Evolutionary conservation across 2,888 invertebrate species (phyloP).

Genomic region (Ramazzottius varieornatus): DNA sequence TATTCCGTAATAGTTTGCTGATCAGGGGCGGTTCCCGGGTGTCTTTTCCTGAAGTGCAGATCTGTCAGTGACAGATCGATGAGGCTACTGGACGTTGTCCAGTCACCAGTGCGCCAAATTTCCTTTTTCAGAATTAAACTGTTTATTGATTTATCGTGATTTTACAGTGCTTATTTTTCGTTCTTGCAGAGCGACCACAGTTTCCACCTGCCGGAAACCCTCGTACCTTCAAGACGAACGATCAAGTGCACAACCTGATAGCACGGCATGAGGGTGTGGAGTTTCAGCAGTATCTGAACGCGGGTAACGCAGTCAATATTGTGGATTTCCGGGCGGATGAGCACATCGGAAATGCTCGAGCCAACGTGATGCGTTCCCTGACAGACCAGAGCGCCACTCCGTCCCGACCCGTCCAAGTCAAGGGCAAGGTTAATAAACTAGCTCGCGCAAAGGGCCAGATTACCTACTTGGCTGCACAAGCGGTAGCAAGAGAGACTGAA

Average conservation of each 20-base stretch:
- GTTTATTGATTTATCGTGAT: no score
- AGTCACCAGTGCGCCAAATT: no score
- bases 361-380: constrained; percentile 13
- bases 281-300: background rate
- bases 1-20: no score
- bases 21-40: no score
- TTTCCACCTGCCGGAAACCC: background rate
- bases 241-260: background rate
- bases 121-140: no score
- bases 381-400: constrained; percentile 10
- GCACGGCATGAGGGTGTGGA: background rate
- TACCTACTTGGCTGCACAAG: constrained; percentile 17
- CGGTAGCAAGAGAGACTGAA: constrained; percentile 15
- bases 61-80: no score
- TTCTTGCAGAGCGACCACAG: no score
- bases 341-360: constrained; percentile 14
- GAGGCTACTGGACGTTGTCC: no score
- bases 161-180: no score
- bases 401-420: constrained; percentile 9
- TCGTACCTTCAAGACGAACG: background rate
- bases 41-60: no score
- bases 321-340: constrained; percentile 16
- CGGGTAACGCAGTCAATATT: constrained; percentile 9
- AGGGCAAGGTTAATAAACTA: constrained; percentile 10
- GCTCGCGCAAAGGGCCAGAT: constrained; percentile 18